phyloP scores from a whole-genome alignment of 23 tunicate species.

The Botrylloides violaceus region DNA sequence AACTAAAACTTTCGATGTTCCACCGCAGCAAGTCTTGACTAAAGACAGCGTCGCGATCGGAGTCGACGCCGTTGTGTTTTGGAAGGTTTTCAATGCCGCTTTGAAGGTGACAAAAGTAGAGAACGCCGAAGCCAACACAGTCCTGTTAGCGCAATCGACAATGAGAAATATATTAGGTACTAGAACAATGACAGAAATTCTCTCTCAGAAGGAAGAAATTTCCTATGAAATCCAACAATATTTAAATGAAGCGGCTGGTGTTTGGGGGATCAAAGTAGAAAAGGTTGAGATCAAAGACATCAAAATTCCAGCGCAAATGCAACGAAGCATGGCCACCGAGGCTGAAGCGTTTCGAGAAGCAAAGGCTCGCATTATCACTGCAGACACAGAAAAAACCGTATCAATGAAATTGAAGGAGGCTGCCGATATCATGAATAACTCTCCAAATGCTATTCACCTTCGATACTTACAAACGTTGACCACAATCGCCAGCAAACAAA shows the following conservation, averaged over 20 bases:
- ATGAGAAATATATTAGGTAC: slow-evolving; percentile 8
- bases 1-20: slow-evolving; percentile 18
- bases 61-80: slow-evolving; percentile 26
- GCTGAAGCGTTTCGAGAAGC: slow-evolving; percentile 94
- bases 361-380: slow-evolving; percentile 79
- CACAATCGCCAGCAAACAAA: slow-evolving; percentile 66
- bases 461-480: slow-evolving; percentile 73
- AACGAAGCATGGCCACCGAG: slow-evolving; percentile 90
- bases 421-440: slow-evolving; percentile 56
- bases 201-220: slow-evolving; percentile 51
- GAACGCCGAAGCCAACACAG: slow-evolving; percentile 7
- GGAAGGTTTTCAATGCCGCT: slow-evolving; percentile 1
- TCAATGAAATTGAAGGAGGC: slow-evolving; percentile 82
- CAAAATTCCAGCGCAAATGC: slow-evolving; percentile 51
- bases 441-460: slow-evolving; percentile 83
- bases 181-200: neutral
- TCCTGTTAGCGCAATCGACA: slow-evolving; percentile 9
- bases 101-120: slow-evolving; percentile 3
- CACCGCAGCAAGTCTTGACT: slow-evolving; percentile 26
- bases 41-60: slow-evolving; percentile 26
- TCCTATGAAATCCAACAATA: slow-evolving; percentile 38
- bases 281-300: slow-evolving; percentile 80
- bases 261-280: slow-evolving; percentile 88
- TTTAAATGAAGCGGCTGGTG: slow-evolving; percentile 72
- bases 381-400: slow-evolving; percentile 84